Evolutionary conservation across 1,140 invertebrate species (phyloP).

Genomic region (Sipha flava): DNA sequence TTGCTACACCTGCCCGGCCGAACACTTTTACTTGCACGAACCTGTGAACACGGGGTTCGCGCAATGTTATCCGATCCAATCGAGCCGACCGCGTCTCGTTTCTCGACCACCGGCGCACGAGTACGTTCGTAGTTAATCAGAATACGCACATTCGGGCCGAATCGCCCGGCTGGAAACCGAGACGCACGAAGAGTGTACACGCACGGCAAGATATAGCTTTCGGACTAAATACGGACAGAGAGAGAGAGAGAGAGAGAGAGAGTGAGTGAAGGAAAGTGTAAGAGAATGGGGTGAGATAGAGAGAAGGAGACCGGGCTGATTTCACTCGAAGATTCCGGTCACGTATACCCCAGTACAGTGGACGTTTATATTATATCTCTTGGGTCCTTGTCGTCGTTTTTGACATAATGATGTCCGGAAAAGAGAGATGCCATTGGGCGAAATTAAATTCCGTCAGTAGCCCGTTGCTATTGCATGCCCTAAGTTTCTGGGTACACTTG

Average conservation of each 20-base stretch:
- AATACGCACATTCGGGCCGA: neutral
- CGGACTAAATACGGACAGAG: too few relatives aligned
- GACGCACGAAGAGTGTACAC: too few relatives aligned
- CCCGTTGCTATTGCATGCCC: neutral
- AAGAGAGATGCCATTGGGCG: slow-evolving; percentile 23
- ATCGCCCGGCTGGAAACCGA: neutral
- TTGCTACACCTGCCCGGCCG: too few relatives aligned
- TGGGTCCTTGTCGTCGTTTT: slow-evolving; percentile 16
- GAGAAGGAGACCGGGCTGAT: neutral
- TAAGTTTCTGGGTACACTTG: neutral
- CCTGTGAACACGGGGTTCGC: too few relatives aligned
- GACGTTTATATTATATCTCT: slow-evolving; percentile 23
- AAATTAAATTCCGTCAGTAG: slow-evolving; percentile 27
- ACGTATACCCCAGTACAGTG: neutral
- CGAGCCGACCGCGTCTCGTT: too few relatives aligned
- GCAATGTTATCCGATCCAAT: too few relatives aligned
- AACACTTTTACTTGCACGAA: too few relatives aligned
- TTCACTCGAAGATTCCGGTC: slow-evolving; percentile 3
- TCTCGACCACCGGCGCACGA: too few relatives aligned
- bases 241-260: too few relatives aligned
- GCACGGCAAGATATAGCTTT: too few relatives aligned
- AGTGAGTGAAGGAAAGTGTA: too few relatives aligned
- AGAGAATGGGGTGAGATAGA: neutral
- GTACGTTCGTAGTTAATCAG: too few relatives aligned
- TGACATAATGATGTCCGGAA: slow-evolving; percentile 29